These are phyloP conservation scores for Phrynosoma blainvillii DNA, from an alignment of 2,113 vertebrate species.

Conservation along the genomic window DNA sequence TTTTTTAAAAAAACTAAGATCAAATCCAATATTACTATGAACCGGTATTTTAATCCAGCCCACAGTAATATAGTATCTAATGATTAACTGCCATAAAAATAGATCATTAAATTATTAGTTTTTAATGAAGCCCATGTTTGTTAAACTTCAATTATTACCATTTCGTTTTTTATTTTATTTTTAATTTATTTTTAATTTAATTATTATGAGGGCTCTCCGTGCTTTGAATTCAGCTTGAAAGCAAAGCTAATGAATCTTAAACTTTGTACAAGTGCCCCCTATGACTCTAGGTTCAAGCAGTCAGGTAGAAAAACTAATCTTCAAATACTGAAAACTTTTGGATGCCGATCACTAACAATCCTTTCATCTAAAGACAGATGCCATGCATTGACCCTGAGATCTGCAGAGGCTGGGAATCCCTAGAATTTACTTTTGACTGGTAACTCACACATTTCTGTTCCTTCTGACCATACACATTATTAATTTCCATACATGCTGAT, in stretches of 20 bases:
- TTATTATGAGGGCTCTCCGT: not conserved
- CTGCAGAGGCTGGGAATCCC: not conserved
- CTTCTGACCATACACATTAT: too few species aligned
- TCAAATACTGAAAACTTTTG: not conserved
- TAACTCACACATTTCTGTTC: not conserved
- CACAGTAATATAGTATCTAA: not conserved
- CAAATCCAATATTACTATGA: not conserved
- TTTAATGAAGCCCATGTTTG: conserved; percentile 16
- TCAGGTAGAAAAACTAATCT: not conserved
- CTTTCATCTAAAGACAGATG: not conserved
- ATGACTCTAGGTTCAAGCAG: not conserved
- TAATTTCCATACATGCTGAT: too few species aligned
- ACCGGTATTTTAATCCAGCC: not conserved
- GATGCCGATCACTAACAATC: not conserved
- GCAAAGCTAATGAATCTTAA: not conserved
- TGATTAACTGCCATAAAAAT: conserved; percentile 5
- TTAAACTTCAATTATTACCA: not conserved
- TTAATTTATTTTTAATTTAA: not conserved
- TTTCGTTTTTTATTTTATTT: too few species aligned
- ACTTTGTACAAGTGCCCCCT: not conserved
- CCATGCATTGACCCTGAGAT: not conserved
- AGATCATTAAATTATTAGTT: conserved; percentile 21
- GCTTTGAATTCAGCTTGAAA: not conserved
- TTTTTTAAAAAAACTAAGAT: not conserved
- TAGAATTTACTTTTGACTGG: not conserved